Conservation (phyloP, 1,140 invertebrate species). For the Zaprionus ghesquierei region DNA sequence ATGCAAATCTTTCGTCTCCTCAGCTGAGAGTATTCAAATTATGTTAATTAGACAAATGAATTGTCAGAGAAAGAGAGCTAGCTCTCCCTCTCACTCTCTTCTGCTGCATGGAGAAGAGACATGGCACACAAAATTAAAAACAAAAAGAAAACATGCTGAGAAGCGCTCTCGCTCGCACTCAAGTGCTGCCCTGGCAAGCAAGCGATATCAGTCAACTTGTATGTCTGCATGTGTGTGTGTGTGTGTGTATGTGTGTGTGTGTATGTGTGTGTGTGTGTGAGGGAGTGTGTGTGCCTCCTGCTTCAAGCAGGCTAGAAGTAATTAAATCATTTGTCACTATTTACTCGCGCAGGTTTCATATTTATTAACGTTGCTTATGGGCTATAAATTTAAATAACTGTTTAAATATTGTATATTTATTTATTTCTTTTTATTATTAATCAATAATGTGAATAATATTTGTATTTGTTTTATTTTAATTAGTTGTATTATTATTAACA, state of each 20-base stretch:
- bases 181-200: neutral
- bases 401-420: neutral
- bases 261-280: neutral
- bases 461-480: too few species aligned
- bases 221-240: neutral
- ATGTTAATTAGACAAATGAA: constrained; percentile 37
- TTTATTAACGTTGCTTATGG: neutral
- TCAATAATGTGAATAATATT: too few species aligned
- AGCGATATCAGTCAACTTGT: neutral
- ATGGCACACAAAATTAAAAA: too few species aligned
- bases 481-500: too few species aligned
- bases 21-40: constrained; percentile 21
- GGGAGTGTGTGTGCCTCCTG: neutral
- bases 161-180: neutral
- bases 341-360: neutral
- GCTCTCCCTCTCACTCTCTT: too few species aligned
- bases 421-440: neutral
- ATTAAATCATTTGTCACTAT: neutral
- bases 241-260: neutral
- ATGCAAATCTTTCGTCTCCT: constrained; percentile 18
- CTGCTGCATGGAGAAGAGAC: too few species aligned
- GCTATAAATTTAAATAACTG: neutral
- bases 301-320: neutral
- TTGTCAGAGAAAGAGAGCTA: neutral
- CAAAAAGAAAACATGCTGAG: too few species aligned